These are phyloP conservation scores for Druon quercuslanigerum DNA, from an alignment of 1,140 invertebrate species.

Conservation along the genomic window DNA sequence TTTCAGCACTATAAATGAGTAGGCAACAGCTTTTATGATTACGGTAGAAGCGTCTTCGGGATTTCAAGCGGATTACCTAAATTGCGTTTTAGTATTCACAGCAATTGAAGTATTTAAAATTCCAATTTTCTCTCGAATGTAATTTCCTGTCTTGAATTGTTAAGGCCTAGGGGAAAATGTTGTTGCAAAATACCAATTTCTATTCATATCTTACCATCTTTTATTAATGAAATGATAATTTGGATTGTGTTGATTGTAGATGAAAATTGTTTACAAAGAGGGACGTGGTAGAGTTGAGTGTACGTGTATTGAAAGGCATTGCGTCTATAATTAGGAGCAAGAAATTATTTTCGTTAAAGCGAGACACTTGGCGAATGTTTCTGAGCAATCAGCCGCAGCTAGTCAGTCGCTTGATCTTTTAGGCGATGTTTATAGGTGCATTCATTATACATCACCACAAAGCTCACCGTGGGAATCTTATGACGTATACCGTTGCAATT, in stretches of 20 bases:
- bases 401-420: slow-evolving; percentile 19
- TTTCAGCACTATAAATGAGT: too few species aligned
- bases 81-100: too few species aligned
- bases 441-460: slow-evolving; percentile 35
- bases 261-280: not conserved
- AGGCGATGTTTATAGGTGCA: slow-evolving; percentile 22
- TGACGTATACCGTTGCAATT: slow-evolving; percentile 49
- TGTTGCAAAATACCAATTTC: too few species aligned
- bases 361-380: slow-evolving; percentile 24
- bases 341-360: slow-evolving; percentile 32
- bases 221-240: too few species aligned
- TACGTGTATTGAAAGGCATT: slow-evolving; percentile 10
- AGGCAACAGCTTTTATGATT: too few species aligned
- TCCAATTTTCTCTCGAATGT: too few species aligned
- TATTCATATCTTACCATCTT: too few species aligned
- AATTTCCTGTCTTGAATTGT: too few species aligned
- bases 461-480: slow-evolving; percentile 58
- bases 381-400: not conserved
- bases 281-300: slow-evolving; percentile 8
- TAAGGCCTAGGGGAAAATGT: too few species aligned
- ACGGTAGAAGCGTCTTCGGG: too few species aligned
- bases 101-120: too few species aligned
- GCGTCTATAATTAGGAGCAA: slow-evolving; percentile 17
- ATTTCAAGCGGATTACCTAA: too few species aligned
- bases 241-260: not conserved